Conservation (phyloP, 2,888 invertebrate species). For the Aproaerema taeniolella region DNA sequence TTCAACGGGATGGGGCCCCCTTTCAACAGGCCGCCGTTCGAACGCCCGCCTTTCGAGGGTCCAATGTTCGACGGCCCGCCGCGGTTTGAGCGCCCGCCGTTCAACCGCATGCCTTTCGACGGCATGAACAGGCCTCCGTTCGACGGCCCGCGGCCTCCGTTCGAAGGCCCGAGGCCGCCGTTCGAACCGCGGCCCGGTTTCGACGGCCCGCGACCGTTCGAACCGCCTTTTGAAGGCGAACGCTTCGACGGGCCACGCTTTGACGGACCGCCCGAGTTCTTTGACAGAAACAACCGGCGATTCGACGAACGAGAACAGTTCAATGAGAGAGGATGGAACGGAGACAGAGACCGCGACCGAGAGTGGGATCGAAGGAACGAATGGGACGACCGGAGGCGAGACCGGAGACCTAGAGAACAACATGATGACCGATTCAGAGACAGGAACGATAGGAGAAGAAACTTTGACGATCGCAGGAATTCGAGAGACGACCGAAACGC, state of each 20-base stretch:
- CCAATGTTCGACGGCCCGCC: conserved; percentile 36
- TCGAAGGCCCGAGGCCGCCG: conserved; percentile 35
- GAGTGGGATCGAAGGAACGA: conserved; percentile 46
- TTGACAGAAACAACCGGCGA: conserved; percentile 55
- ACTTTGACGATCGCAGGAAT: conserved; percentile 43
- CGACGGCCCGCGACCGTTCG: conserved; percentile 27
- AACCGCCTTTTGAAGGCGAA: conserved; percentile 30
- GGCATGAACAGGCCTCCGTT: conserved; percentile 27
- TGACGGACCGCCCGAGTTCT: conserved; percentile 58
- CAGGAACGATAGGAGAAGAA: conserved; percentile 34
- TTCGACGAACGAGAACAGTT: conserved; percentile 61
- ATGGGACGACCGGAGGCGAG: conserved; percentile 50
- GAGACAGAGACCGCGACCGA: conserved; percentile 39
- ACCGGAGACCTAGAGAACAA: conserved; percentile 39
- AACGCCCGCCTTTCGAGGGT: conserved; percentile 48
- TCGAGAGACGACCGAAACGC: conserved; percentile 13
- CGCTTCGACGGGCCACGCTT: conserved; percentile 30
- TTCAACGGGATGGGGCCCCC: conserved; percentile 66
- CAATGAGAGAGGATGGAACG: conserved; percentile 54
- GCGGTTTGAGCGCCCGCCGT: conserved; percentile 42
- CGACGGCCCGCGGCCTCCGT: conserved; percentile 42
- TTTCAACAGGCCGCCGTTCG: conserved; percentile 42
- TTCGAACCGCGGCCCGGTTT: conserved; percentile 42
- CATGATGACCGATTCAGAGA: conserved; percentile 43
- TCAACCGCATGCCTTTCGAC: conserved; percentile 37